These are phyloP conservation scores for Lasioglossum zephyrum DNA, from an alignment of 2,888 invertebrate species.

Conservation along the genomic window DNA sequence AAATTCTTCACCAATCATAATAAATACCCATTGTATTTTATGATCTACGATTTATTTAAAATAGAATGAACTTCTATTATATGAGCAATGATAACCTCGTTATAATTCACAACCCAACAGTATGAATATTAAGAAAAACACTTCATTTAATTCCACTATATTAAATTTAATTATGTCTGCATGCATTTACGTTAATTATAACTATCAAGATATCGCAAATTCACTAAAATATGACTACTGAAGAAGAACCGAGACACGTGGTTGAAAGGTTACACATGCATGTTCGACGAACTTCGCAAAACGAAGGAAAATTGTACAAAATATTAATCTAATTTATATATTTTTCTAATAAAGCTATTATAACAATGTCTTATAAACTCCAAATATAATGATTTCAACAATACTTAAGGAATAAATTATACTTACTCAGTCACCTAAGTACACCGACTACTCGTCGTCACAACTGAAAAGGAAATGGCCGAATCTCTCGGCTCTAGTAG, in stretches of 20 bases:
- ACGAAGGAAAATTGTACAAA: not conserved
- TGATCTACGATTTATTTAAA: not conserved
- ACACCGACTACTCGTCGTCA: conserved; percentile 56
- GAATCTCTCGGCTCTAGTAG: conserved; percentile 20
- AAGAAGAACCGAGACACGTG: not conserved
- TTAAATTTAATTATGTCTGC: not conserved
- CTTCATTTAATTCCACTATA: not conserved
- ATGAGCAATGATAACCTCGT: not conserved
- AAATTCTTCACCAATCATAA: not conserved
- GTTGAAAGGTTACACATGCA: not conserved
- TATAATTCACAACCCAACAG: not conserved
- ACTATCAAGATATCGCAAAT: not conserved
- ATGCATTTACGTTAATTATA: not conserved
- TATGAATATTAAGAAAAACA: not conserved
- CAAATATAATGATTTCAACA: not conserved
- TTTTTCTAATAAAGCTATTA: not conserved
- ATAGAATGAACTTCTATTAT: not conserved
- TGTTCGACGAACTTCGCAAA: not conserved
- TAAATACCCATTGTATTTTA: not conserved
- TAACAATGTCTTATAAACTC: not conserved
- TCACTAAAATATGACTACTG: not conserved
- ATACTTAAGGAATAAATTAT: not conserved
- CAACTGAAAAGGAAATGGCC: conserved; percentile 69
- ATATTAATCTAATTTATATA: not conserved
- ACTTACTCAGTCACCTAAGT: conserved; percentile 63